Evolutionary conservation across 1,140 invertebrate species (phyloP), one percentile per base, ranked within the genome.

Genomic region (Pteromalus puparum): DNA sequence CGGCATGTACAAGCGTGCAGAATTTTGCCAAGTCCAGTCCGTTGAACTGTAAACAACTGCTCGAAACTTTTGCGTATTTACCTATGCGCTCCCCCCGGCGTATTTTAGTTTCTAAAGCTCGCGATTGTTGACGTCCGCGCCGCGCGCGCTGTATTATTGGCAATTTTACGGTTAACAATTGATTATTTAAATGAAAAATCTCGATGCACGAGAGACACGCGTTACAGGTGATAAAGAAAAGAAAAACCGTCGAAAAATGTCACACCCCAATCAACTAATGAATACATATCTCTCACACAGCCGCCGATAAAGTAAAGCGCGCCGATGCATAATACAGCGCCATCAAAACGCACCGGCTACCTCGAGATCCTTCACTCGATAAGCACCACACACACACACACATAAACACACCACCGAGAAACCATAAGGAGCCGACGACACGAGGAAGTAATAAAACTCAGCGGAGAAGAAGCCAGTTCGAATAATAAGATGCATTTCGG

Each of bases 401-500:
- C 46, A 48, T 13, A 10, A 12, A 10, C 46, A 4, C 46, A 2
- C 46, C 9, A n/a, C 67, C n/a, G n/a, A n/a, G n/a, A n/a, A n/a
- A n/a, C n/a, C n/a, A n/a, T n/a, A n/a, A n/a, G 0, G 15, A 70
- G 13, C 10, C 30, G 18, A 67, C 34, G 73, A 21, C 21, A 82
- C 53, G 9, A 78, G 82, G 46, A 83, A 78, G 75, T 78, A 83
- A 78, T 83, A 83, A 83, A 83, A 83, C 6, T 81, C 30, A 13
- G 26, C 26, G 72, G 3, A 18, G 21, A 61, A 67, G 48, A 30
- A 74, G 38, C 83, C 30, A 81, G 53, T 84, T 81, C 65, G 77
- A 28, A 46, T 81, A 85, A 85, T 81, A 79, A 85, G 78, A 85
- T 85, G 83, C 83, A 85, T 85, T 85, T 85, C 79, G 83, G 72